These are phyloP conservation scores for Eueremaeus valkanovi DNA, from an alignment of 2,888 invertebrate genomes.

Conservation along the genomic window DNA sequence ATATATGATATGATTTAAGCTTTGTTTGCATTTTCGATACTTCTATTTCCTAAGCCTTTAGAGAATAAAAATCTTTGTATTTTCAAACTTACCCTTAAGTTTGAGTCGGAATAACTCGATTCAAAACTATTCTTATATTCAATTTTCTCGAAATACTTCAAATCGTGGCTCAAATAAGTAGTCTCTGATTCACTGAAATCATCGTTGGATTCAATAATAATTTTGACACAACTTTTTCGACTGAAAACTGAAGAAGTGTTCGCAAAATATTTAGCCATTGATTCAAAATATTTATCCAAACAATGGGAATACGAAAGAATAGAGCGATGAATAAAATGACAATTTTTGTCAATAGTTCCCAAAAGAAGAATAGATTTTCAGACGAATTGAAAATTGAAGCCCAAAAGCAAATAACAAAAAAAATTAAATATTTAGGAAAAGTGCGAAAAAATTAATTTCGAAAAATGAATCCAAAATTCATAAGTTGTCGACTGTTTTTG, in stretches of 20 bases:
- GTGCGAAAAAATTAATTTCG: too few species aligned
- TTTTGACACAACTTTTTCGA: neutral
- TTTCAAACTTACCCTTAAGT: neutral
- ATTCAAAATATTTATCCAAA: neutral
- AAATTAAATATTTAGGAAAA: too few species aligned
- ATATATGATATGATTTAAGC: too few species aligned
- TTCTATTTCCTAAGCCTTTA: too few species aligned
- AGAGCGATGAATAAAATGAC: too few species aligned
- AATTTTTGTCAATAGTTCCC: too few species aligned
- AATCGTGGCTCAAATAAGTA: neutral
- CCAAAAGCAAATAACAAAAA: too few species aligned
- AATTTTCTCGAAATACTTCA: neutral
- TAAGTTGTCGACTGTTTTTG: too few species aligned
- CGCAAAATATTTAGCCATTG: neutral
- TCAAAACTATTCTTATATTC: neutral
- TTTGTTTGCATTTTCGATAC: neutral
- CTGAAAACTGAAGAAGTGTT: neutral
- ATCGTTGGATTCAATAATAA: neutral
- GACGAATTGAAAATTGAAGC: too few species aligned
- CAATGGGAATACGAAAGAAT: too few species aligned
- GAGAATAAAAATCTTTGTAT: neutral
- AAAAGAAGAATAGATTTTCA: too few species aligned
- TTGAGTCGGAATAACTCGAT: neutral
- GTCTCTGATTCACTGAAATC: neutral
- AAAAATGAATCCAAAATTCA: too few species aligned